Conservation (phyloP, 2,888 invertebrate genomes). For the Drosophila rellima region DNA sequence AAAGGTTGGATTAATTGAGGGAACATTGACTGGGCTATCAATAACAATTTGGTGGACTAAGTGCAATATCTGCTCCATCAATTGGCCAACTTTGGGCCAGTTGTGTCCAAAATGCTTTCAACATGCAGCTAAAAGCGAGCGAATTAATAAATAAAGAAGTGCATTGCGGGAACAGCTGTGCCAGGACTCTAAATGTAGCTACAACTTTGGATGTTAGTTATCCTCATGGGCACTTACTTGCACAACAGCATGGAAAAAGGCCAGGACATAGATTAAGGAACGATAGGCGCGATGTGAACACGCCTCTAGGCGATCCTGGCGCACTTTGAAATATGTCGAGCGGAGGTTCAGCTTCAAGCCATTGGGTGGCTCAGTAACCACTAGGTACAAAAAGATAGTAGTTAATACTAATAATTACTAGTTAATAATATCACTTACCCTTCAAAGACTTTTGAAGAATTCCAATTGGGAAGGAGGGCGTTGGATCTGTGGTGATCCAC, state of each 20-base stretch:
- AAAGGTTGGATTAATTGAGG: conserved; percentile 39
- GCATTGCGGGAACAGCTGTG: conserved; percentile 33
- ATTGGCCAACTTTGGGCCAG: conserved; percentile 56
- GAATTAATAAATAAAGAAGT: conserved; percentile 77
- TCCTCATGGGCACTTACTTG: conserved; percentile 87
- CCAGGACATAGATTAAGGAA: conserved; percentile 93
- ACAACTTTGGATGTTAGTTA: conserved; percentile 30
- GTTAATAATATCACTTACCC: conserved; percentile 85
- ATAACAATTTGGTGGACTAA: conserved; percentile 67
- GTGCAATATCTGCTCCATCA: conserved; percentile 53
- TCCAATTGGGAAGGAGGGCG: conserved; percentile 94
- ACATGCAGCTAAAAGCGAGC: conserved; percentile 59
- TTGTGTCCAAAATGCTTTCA: conserved; percentile 64
- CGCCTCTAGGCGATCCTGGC: conserved; percentile 89
- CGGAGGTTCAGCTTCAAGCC: conserved; percentile 95
- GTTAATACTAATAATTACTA: not conserved
- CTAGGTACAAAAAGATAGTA: conserved; percentile 85
- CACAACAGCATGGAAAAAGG: conserved; percentile 97
- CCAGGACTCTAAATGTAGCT: conserved; percentile 39
- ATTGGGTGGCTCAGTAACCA: conserved; percentile 97
- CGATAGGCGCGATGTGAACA: conserved; percentile 92
- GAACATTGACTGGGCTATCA: conserved; percentile 52
- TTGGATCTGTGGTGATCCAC: conserved; percentile 97
- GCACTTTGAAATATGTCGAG: conserved; percentile 95
- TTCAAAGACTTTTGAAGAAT: conserved; percentile 94